Percentiles rank a stretch among this genome's conserved stretches.
Conservation (phyloP, 2,797 vertebrate genomes). For the Acestrorhynchus altus region DNA sequence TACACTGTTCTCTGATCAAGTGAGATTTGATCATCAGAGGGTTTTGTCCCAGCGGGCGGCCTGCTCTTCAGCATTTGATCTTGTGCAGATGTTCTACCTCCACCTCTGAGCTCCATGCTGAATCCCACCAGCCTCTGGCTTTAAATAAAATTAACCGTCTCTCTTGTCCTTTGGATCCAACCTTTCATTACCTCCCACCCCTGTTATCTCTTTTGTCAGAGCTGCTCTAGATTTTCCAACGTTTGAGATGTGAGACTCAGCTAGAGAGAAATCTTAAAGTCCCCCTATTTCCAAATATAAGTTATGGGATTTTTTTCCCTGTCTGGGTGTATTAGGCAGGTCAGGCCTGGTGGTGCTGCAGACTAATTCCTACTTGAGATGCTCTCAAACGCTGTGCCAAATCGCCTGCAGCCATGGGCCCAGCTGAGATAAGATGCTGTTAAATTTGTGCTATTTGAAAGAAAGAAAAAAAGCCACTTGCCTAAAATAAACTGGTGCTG, state of each 20-base stretch:
- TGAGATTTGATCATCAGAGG: conserved; percentile 65
- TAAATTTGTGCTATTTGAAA: conserved; percentile 7
- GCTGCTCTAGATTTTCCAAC: background rate
- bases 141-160: background rate
- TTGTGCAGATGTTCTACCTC: conserved; percentile 64
- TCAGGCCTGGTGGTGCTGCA: conserved; percentile 45
- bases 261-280: conserved; percentile 45
- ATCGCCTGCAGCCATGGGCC: conserved; percentile 16
- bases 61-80: conserved; percentile 68
- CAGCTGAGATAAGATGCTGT: conserved; percentile 14
- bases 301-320: conserved; percentile 63
- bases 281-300: conserved; percentile 56
- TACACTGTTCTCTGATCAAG: conserved; percentile 59
- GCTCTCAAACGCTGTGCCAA: conserved; percentile 35
- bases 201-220: background rate
- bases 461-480: background rate
- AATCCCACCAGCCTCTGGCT: background rate
- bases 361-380: conserved; percentile 34
- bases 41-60: conserved; percentile 49
- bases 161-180: background rate
- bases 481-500: background rate
- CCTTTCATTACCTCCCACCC: background rate
- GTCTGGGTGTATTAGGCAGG: conserved; percentile 69
- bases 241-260: background rate
- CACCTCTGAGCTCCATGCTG: conserved; percentile 58